Base-by-base conservation (phyloP, 2,797 vertebrate species). In the Acanthopagrus latus region DNA sequence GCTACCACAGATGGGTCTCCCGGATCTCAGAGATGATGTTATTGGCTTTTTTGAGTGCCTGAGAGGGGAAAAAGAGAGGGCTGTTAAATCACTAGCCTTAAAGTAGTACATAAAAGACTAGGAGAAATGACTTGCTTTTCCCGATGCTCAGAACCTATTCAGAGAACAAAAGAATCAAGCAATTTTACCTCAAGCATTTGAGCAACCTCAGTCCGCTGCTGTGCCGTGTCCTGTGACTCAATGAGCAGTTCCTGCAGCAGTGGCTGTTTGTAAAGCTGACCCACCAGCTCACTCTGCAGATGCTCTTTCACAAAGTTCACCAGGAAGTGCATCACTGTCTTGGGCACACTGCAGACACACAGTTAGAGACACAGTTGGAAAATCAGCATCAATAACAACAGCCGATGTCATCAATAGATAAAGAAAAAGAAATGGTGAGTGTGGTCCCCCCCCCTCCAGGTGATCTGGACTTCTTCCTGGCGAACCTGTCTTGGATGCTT, bases 301-400 rank as follows among this genome's bases (percentile, higher is more conserved):
- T 95, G 94, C 86, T 97, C 96, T 83, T 96, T 96, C 83, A 96
- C 96, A 78, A 92, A 92, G 91, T 97, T 97, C 83, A 97, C 96
- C 87, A 96, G 92, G 89, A 96, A 96, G 87, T 97, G 95, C 96
- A 97, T 97, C 85, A 97, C 96, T 0, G 96, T 95, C 92, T 97
- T 97, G 58, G 96, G 96, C 25, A 97, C 96, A 43, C 96, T 96
- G 86, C 0, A 38, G 41, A 76, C 46, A 64, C 20, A 83, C 60
- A 78, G 21, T 69, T 55, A 13, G 5, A 55, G 64, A 65, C 55
- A 54, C 64, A 68, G 59, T 80, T 41, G 55, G 48, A 68, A 66
- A 78, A 67, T 64, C 65, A 55, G 59, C 16, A 67, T 63, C 52
- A 71, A 63, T 59, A 23, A 76, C 67, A 54, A 51, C 44, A 70